phyloP scores from a whole-genome alignment of 2,113 vertebrate species.

The Oxygymnocypris stewartii region DNA sequence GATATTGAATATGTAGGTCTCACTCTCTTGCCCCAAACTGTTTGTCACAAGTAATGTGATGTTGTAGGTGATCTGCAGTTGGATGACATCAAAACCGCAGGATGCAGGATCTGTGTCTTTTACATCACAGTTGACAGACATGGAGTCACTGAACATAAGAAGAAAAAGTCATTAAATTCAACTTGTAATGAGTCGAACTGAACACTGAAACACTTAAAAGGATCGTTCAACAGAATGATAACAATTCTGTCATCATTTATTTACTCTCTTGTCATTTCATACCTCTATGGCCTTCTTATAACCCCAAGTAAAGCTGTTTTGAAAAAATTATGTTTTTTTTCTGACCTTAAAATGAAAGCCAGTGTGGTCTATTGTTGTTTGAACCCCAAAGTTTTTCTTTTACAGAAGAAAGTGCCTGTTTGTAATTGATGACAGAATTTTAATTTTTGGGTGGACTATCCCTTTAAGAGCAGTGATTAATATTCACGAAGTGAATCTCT shows the following conservation, averaged over 20 bases:
- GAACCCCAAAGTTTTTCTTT: background rate
- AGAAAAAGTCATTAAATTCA: background rate
- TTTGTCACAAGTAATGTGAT: conserved; percentile 61
- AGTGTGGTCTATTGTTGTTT: background rate
- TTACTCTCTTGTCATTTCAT: background rate
- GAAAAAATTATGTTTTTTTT: background rate
- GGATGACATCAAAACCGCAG: conserved; percentile 52
- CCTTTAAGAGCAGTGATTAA: background rate
- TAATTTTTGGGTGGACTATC: background rate
- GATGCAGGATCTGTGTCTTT: background rate
- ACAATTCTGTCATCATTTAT: background rate
- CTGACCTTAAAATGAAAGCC: background rate
- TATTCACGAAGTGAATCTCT: no score
- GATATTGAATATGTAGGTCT: conserved; percentile 63
- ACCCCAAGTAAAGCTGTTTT: background rate
- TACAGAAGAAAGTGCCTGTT: background rate
- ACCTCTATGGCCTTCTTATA: background rate
- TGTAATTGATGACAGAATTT: background rate
- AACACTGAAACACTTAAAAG: background rate
- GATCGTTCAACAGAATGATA: background rate
- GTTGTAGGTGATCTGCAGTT: conserved; percentile 59
- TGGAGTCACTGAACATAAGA: conserved; percentile 52
- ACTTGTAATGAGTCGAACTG: background rate
- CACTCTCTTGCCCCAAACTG: conserved; percentile 61
- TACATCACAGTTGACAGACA: conserved; percentile 12